Evolutionary conservation across 2,113 vertebrate genomes (phyloP).

Genomic region (Neomonachus schauinslandi): DNA sequence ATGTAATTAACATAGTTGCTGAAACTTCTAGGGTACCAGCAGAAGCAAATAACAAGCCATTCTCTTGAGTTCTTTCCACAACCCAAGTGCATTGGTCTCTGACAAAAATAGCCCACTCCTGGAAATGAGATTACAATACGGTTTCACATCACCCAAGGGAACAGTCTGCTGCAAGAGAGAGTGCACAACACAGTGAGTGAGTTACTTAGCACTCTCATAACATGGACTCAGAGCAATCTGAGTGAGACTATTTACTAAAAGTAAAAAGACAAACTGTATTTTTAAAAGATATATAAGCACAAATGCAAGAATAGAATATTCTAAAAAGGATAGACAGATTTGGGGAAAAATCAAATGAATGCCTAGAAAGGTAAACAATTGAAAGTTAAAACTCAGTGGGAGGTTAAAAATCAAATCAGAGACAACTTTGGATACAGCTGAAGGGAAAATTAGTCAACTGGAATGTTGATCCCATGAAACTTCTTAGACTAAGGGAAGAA

Average conservation of each 20-base stretch:
- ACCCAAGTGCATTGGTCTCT: neutral
- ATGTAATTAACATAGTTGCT: neutral
- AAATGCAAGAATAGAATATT: neutral
- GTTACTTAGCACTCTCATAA: neutral
- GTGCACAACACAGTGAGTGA: neutral
- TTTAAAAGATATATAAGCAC: neutral
- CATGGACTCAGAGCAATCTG: neutral
- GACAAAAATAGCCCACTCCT: neutral
- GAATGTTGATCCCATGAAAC: neutral
- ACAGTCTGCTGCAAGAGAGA: neutral
- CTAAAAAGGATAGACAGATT: neutral
- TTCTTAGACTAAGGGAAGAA: neutral
- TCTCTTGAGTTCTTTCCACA: neutral
- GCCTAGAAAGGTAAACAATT: neutral
- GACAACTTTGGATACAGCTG: neutral
- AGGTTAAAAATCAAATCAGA: neutral
- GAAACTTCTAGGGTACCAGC: neutral
- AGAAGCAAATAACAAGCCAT: neutral
- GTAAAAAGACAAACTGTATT: neutral
- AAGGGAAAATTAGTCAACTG: constrained; percentile 47
- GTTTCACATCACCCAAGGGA: neutral
- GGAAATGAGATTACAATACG: neutral
- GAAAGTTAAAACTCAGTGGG: neutral
- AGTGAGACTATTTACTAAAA: neutral
- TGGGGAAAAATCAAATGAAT: neutral